Base-by-base conservation (phyloP, 2,797 vertebrate species). In the Gastrophryne carolinensis region DNA sequence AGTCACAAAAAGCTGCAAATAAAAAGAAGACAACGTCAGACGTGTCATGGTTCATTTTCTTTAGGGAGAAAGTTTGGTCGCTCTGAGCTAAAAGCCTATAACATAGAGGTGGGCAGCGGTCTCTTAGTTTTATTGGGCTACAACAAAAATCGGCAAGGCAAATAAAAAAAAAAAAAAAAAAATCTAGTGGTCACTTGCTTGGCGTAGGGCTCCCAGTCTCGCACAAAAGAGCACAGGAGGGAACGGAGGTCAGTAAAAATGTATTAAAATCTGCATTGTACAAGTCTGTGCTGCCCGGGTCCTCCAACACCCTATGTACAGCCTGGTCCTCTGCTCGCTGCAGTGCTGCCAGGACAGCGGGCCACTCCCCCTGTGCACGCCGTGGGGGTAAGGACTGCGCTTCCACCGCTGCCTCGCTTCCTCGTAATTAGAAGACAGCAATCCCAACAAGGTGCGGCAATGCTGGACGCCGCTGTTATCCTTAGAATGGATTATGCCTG, bases 181-280 rank as follows among this genome's bases (percentile, higher is more conserved):
- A 47, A 57, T 24, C 61, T 78, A 72, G 75, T 78, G 75, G 75
- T 78, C 75, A 78, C 35, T 64, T 37, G 39, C 15, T 66, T 39
- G 49, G 56, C 3, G n/a, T 57, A 62, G 17, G 4, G 52, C 17
- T 63, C 65, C 58, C 41, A 5, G 26, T 41, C 66, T n/a, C 19
- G 9, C 66, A 71, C 41, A 64, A 47, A 58, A 64, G 26, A 70
- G 52, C 29, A 17, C 10, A 23, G 23, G 34, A 2, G 47, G 8
- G 15, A 60, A 61, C 27, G 19, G 12, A 47, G 44, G 37, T 77
- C 74, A 70, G 75, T 78, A 78, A 78, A 78, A 78, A 78, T 78
- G 67, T 78, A 78, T 78, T 78, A 78, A 78, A 78, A 78, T 78
- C 61, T 78, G 17, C 56, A 71, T 65, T 78, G 60, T 78, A 72